A percentile compares a stretch with the other conserved stretches of the same genome.
These are phyloP conservation scores for Pecten maximus DNA, from an alignment of 2,888 invertebrate species.

Conservation along the genomic window DNA sequence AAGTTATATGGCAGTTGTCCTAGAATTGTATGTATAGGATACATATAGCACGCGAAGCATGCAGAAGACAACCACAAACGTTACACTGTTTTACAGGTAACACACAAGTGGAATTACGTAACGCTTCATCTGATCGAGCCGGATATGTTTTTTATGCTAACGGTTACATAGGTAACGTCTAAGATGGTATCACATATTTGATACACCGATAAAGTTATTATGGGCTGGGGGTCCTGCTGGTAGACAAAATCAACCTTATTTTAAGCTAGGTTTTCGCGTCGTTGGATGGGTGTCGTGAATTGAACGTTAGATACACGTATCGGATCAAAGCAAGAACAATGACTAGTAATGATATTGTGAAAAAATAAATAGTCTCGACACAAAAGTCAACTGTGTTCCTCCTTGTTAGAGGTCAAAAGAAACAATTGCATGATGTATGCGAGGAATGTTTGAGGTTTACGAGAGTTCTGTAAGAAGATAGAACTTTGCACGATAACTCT, in stretches of 20 bases:
- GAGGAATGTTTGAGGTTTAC: not conserved
- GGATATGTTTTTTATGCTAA: not conserved
- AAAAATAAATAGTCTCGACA: not conserved
- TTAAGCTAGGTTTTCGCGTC: not conserved
- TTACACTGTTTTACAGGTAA: not conserved
- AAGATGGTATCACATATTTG: conserved; percentile 12
- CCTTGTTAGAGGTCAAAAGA: not conserved
- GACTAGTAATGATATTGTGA: not conserved
- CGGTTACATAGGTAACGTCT: conserved; percentile 13
- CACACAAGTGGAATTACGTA: conserved; percentile 19
- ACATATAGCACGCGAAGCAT: not conserved
- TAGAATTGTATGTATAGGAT: not conserved
- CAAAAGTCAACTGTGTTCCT: not conserved
- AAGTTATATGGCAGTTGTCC: not conserved
- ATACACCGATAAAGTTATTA: conserved; percentile 22
- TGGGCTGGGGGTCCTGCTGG: conserved; percentile 15
- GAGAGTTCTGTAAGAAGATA: not conserved
- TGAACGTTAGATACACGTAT: not conserved
- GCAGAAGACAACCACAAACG: not conserved
- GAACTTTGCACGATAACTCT: not conserved
- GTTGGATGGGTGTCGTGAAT: not conserved
- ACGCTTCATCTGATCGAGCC: not conserved
- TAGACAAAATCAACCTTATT: not conserved
- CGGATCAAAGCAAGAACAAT: conserved; percentile 22
- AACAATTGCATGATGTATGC: conserved; percentile 33